phyloP scores from a whole-genome alignment of 1,140 invertebrate species.

The Polypedilum pembai region DNA sequence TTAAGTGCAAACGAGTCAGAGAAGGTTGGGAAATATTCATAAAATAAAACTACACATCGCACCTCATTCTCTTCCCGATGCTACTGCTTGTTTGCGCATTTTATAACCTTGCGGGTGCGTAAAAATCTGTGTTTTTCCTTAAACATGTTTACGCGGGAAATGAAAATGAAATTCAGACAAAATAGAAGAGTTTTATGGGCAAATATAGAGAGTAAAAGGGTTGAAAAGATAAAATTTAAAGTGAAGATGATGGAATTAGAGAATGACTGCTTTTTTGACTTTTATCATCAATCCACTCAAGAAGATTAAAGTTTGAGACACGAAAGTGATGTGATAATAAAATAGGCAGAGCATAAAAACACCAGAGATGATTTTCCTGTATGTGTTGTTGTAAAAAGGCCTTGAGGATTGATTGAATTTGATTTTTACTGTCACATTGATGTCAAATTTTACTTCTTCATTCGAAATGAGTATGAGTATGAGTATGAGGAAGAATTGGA shows the following conservation, averaged over 20 bases:
- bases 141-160: background rate
- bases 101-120: slow-evolving; percentile 15
- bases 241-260: slow-evolving; percentile 1
- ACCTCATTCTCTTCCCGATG: background rate
- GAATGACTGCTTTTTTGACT: background rate
- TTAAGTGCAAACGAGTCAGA: slow-evolving; percentile 16
- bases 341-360: too few species aligned
- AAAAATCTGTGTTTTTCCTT: background rate
- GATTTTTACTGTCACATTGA: too few species aligned
- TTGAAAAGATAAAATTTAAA: slow-evolving; percentile 7
- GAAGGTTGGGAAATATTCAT: background rate
- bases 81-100: background rate
- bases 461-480: too few species aligned
- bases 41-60: background rate
- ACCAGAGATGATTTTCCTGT: too few species aligned
- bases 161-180: background rate
- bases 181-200: background rate
- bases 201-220: background rate
- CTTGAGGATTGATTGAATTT: too few species aligned
- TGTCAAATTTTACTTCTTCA: too few species aligned
- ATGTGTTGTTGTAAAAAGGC: too few species aligned
- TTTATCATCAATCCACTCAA: slow-evolving; percentile 3
- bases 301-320: background rate
- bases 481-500: too few species aligned
- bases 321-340: background rate